Evolutionary conservation across 2,888 invertebrate species (phyloP), one percentile per base, ranked within the genome.

Genomic region (Eupeodes latifasciatus): DNA sequence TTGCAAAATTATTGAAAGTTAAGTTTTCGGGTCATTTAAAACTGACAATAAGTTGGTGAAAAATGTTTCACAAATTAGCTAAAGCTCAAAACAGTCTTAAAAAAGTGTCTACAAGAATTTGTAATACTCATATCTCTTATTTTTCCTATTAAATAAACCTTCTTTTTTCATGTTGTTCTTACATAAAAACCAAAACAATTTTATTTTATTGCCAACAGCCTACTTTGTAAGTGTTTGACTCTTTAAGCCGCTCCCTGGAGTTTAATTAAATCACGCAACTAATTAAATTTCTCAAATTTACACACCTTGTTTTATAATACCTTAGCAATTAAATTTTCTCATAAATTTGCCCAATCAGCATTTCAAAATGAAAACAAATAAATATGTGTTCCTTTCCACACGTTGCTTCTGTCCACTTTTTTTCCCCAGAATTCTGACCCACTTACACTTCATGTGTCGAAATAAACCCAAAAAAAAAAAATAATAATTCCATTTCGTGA

Each of bases 341-440:
- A 88, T 88, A 85, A 88, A 85, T 81, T 81, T 49, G 66, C 34
- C 85, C 88, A 88, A 88, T 85, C 85, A 88, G 67, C 81, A 66
- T 81, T 78, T 78, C 62, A 78, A 85, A 66, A 78, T 81, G 69
- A 72, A 66, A 64, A 69, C 47, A 59, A 77, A 51, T 57, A 61
- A 51, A 75, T 14, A 59, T 69, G 69, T 36, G 36, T 51, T 76
- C 61, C 75, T 64, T 76, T 80, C 80, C 77, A 62, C 85, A 80
- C 77, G 49, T 44, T 72, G 69, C 71, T 76, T 71, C 76, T 76
- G 80, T 77, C 81, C 62, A 64, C 51, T 86, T 74, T 9, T 27
- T 47, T 47, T 9, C 10, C 3, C 9, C 19, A 1, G 4, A 19
- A 36, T 49, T 75, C 55, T 88, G 88, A 85, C 88, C 88, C 85